These are phyloP conservation scores for Melipona quadrifasciata DNA, from an alignment of 1,140 invertebrate species.

Conservation along the genomic window DNA sequence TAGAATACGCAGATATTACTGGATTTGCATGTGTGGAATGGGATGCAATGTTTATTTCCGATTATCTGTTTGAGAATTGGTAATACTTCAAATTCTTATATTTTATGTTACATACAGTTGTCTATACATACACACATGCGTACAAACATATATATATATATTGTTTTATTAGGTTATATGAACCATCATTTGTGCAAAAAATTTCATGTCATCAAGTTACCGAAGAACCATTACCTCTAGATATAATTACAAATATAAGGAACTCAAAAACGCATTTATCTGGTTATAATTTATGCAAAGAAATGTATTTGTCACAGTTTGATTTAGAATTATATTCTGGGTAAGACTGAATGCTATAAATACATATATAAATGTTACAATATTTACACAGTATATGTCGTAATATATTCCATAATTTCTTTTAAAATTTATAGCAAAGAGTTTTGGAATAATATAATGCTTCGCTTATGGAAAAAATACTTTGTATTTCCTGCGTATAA, in stretches of 20 bases:
- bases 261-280: slow-evolving; percentile 88
- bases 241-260: slow-evolving; percentile 85
- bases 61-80: slow-evolving; percentile 92
- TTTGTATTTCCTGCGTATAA: slow-evolving; percentile 88
- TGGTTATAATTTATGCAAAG: slow-evolving; percentile 89
- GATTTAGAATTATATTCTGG: slow-evolving; percentile 92
- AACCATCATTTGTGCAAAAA: slow-evolving; percentile 85
- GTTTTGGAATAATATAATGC: slow-evolving; percentile 91
- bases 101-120: neutral
- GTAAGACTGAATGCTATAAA: slow-evolving; percentile 75
- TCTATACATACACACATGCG: neutral
- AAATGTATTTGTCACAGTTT: slow-evolving; percentile 91
- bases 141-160: too few relatives aligned
- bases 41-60: slow-evolving; percentile 92
- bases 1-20: slow-evolving; percentile 91
- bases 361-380: neutral
- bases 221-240: slow-evolving; percentile 86
- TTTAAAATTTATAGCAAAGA: slow-evolving; percentile 78
- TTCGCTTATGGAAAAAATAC: slow-evolving; percentile 89
- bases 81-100: slow-evolving; percentile 62
- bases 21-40: slow-evolving; percentile 94
- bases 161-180: slow-evolving; percentile 82
- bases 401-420: slow-evolving; percentile 1
- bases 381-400: neutral
- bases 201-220: slow-evolving; percentile 90